These are phyloP conservation scores for Onychostoma macrolepis DNA, from an alignment of 2,113 vertebrate genomes.

Conservation along the genomic window DNA sequence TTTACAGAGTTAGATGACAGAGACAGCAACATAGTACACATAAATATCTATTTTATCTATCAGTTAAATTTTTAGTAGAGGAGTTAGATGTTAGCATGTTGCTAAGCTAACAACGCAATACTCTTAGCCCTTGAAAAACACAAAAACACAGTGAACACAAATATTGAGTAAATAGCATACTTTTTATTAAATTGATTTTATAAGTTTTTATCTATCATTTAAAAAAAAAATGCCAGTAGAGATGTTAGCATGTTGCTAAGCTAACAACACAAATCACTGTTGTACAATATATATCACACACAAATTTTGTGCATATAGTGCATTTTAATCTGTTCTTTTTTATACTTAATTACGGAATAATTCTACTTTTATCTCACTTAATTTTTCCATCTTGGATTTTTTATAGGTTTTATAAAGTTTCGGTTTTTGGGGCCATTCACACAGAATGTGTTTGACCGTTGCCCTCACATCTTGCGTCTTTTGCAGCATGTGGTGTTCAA, in stretches of 20 bases:
- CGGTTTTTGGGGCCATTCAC: background rate
- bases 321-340: too few relatives aligned
- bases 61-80: too few relatives aligned
- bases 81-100: background rate
- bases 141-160: background rate
- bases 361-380: background rate
- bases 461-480: background rate
- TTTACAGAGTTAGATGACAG: too few relatives aligned
- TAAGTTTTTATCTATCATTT: background rate
- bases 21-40: too few relatives aligned
- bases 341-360: too few relatives aligned
- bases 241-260: conserved; percentile 3
- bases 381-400: background rate
- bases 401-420: background rate
- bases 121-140: background rate
- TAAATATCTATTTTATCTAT: too few relatives aligned
- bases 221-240: background rate
- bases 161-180: background rate
- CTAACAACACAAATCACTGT: background rate
- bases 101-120: background rate
- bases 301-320: background rate
- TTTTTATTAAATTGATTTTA: background rate
- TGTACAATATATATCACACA: background rate
- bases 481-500: background rate
- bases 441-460: background rate